Percentiles rank a stretch among this genome's conserved stretches.
Conservation (phyloP, 1,140 invertebrate species). For the Matsumurasca onukii region DNA sequence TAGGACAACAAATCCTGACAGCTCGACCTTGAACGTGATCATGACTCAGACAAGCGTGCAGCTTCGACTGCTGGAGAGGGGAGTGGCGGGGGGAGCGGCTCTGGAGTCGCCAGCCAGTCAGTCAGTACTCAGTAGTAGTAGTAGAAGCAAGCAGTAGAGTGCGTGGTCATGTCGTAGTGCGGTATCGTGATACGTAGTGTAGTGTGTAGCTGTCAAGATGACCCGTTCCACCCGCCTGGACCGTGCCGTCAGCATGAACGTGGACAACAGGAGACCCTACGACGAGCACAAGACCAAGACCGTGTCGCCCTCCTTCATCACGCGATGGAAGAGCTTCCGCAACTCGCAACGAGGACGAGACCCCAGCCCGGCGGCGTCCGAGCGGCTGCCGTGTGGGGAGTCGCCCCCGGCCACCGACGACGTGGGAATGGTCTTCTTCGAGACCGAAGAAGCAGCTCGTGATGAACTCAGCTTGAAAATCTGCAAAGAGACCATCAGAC, state of each 20-base stretch:
- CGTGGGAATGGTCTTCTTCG: slow-evolving; percentile 29
- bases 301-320: slow-evolving; percentile 43
- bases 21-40: slow-evolving; percentile 29
- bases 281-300: slow-evolving; percentile 40
- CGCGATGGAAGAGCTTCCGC: slow-evolving; percentile 44
- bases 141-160: no score
- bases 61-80: neutral
- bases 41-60: neutral
- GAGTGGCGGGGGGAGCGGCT: neutral
- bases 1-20: no score
- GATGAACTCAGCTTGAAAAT: slow-evolving; percentile 69
- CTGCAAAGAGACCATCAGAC: slow-evolving; percentile 68
- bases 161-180: no score
- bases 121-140: no score
- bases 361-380: neutral
- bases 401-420: slow-evolving; percentile 35
- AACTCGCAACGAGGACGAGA: neutral
- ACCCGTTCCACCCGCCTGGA: slow-evolving; percentile 36
- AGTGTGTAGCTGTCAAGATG: neutral
- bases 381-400: slow-evolving; percentile 1
- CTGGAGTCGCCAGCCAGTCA: neutral
- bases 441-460: slow-evolving; percentile 57
- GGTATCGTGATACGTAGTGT: no score
- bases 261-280: slow-evolving; percentile 37
- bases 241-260: slow-evolving; percentile 45